A percentile compares a stretch with the other conserved stretches of the same genome.
Conservation (phyloP, 1,140 invertebrate genomes). For the Cecropterus lyciades region DNA sequence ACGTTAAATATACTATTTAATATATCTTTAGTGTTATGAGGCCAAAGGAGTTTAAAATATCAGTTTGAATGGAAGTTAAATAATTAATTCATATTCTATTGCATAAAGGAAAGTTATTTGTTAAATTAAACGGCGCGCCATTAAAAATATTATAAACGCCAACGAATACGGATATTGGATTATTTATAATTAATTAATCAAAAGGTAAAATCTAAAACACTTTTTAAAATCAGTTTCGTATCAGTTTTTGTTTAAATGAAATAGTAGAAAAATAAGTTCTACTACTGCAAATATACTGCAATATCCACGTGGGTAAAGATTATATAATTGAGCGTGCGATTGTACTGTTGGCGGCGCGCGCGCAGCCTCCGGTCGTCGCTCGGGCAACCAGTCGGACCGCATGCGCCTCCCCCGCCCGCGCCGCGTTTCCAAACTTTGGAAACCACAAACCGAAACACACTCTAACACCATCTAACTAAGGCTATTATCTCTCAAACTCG, state of each 20-base stretch:
- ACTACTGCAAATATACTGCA: conserved; percentile 2
- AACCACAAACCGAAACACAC: conserved; percentile 44
- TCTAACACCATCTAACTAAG: conserved; percentile 27
- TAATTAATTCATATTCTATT: no score
- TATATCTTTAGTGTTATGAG: no score
- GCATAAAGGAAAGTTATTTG: no score
- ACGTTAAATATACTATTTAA: no score
- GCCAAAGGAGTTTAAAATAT: no score
- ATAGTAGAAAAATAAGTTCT: no score
- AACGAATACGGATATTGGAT: no score
- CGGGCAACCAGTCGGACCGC: conserved; percentile 79
- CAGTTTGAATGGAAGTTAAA: no score
- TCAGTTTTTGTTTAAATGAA: neutral
- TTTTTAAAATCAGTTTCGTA: neutral
- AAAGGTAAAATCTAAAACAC: no score
- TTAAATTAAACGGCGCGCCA: no score
- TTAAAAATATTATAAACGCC: no score
- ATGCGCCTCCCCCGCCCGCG: conserved; percentile 59
- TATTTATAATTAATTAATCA: no score
- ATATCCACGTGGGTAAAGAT: conserved; percentile 61
- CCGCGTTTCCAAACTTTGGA: conserved; percentile 61
- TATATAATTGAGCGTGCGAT: conserved; percentile 58
- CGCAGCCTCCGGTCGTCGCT: conserved; percentile 81
- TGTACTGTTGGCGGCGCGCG: conserved; percentile 68
- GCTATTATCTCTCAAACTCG: neutral